Evolutionary conservation across 2,113 vertebrate species (phyloP).

Genomic region (Dunckerocampus dactyliophorus): DNA sequence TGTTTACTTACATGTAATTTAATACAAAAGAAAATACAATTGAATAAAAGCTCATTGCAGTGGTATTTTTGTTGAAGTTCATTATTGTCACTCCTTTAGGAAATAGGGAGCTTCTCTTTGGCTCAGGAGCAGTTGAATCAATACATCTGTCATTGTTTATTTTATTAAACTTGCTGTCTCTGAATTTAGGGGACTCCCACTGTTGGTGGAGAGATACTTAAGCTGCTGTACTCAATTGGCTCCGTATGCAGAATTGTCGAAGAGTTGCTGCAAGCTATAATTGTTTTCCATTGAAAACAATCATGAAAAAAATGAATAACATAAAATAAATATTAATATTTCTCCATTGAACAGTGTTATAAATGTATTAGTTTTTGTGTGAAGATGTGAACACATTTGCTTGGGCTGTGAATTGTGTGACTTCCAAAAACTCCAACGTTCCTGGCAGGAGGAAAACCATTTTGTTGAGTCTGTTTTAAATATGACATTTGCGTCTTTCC

Average conservation of each 20-base stretch:
- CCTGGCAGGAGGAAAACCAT: not conserved
- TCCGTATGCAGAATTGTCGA: conserved; percentile 8
- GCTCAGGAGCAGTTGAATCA: conserved; percentile 39
- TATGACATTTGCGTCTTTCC: conserved; percentile 11
- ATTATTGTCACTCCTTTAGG: conserved; percentile 33
- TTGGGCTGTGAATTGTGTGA: not conserved
- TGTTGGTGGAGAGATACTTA: conserved; percentile 14
- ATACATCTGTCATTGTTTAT: conserved; percentile 54
- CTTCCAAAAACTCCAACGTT: not conserved
- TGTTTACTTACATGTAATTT: conserved; percentile 24
- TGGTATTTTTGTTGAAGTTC: conserved; percentile 29
- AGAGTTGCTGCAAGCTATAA: conserved; percentile 6
- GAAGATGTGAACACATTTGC: not conserved
- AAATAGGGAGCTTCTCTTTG: conserved; percentile 32
- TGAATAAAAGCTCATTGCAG: conserved; percentile 20
- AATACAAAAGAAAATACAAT: too few relatives aligned
- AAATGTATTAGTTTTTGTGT: not conserved
- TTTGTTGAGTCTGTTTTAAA: conserved; percentile 4
- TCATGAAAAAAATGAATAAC: too few relatives aligned
- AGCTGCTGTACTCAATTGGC: conserved; percentile 12
- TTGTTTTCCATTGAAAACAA: not conserved
- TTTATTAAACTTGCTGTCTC: conserved; percentile 38
- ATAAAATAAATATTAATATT: too few relatives aligned
- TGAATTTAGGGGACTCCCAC: conserved; percentile 29
- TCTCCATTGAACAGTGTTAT: too few relatives aligned